Evolutionary conservation across 1,140 invertebrate genomes (phyloP).

Genomic region (Euschistus heros): DNA sequence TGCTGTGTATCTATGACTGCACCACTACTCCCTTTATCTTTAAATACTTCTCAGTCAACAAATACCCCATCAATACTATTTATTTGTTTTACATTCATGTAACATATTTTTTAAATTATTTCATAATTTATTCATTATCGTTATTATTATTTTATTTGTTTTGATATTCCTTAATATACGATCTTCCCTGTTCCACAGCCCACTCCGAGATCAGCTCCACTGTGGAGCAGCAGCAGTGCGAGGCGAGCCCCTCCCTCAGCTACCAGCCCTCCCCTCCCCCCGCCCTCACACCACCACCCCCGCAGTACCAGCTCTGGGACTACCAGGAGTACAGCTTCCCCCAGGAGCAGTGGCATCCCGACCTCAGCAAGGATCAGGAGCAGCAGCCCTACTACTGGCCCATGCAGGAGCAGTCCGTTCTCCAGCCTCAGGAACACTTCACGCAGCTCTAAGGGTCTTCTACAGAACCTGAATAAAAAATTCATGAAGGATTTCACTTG

Average conservation of each 20-base stretch:
- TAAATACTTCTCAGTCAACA: no score
- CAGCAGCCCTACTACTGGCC: neutral
- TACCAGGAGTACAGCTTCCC: constrained; percentile 9
- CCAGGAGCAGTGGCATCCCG: neutral
- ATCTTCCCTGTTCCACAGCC: neutral
- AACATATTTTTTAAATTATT: neutral
- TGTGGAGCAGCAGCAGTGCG: neutral
- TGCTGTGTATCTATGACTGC: no score
- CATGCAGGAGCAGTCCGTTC: neutral
- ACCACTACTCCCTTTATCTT: no score
- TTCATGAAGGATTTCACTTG: neutral
- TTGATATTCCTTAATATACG: neutral
- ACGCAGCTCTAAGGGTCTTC: neutral
- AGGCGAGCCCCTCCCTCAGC: neutral
- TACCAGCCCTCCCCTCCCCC: neutral
- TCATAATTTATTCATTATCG: neutral
- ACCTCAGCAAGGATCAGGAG: neutral
- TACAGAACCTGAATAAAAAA: neutral
- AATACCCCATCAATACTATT: no score
- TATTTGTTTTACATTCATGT: neutral
- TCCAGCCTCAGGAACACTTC: constrained; percentile 8
- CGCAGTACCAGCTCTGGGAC: neutral
- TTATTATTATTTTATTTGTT: neutral
- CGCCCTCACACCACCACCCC: neutral
- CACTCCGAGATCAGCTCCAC: neutral